Evolutionary conservation across 2,888 invertebrate species (phyloP).

Genomic region (Hedya salicella): DNA sequence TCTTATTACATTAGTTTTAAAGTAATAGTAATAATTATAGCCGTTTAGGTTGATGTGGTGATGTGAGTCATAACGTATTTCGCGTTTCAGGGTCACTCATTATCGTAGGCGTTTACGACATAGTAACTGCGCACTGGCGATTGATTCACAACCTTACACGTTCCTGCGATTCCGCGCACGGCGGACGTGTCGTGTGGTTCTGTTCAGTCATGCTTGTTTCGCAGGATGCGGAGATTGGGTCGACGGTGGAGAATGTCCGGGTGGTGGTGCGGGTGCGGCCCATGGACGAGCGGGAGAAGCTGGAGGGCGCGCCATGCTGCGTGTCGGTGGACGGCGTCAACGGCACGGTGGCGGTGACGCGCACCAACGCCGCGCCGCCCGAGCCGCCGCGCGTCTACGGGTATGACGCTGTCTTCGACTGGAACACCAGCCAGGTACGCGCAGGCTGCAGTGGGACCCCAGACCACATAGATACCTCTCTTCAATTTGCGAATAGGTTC

Average conservation of each 20-base stretch:
- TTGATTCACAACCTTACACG: conserved; percentile 39
- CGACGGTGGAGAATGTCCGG: conserved; percentile 96
- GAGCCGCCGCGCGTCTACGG: conserved; percentile 95
- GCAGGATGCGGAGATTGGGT: conserved; percentile 80
- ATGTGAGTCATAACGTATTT: conserved; percentile 41
- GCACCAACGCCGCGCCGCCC: conserved; percentile 88
- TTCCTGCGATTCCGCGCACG: conserved; percentile 24
- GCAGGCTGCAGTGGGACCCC: conserved; percentile 40
- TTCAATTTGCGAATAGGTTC: too few species aligned
- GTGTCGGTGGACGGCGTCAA: conserved; percentile 91
- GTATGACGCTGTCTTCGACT: conserved; percentile 97
- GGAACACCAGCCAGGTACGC: conserved; percentile 91
- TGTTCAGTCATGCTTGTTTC: conserved; percentile 24
- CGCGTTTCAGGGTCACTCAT: conserved; percentile 44
- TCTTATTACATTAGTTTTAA: not conserved
- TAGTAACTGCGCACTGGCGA: conserved; percentile 44
- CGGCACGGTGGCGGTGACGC: conserved; percentile 91
- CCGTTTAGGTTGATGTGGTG: conserved; percentile 37
- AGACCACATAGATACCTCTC: not conserved
- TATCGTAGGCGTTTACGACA: conserved; percentile 42
- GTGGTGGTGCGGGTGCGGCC: conserved; percentile 98
- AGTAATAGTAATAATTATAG: conserved; percentile 45
- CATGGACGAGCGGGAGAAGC: conserved; percentile 93
- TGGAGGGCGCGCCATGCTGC: conserved; percentile 88
- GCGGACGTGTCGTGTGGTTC: conserved; percentile 37